Conservation (phyloP, 2,113 vertebrate genomes). For the Xiphias gladius region DNA sequence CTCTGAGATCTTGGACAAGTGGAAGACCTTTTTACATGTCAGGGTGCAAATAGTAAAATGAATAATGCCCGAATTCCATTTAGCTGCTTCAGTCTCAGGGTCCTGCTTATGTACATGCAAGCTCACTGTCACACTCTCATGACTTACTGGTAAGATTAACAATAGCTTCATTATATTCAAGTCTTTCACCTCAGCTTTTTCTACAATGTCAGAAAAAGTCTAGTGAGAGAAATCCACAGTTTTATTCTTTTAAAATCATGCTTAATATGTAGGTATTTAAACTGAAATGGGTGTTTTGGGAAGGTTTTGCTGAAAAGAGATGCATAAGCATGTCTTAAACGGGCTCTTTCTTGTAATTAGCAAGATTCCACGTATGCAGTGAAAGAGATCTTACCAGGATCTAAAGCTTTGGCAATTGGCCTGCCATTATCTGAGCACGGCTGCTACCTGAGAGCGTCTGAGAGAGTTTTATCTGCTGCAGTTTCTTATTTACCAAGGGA, state of each 20-base stretch:
- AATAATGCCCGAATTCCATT: constrained; percentile 4
- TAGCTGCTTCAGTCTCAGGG: constrained; percentile 14
- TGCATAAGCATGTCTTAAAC: constrained; percentile 2
- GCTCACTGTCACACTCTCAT: neutral
- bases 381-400: constrained; percentile 22
- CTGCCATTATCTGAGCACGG: constrained; percentile 18
- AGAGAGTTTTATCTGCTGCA: constrained; percentile 21
- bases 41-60: neutral
- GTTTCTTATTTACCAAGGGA: constrained; percentile 16
- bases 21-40: neutral
- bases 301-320: constrained; percentile 31
- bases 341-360: constrained; percentile 26
- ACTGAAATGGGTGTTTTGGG: constrained; percentile 11
- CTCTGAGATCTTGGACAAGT: neutral
- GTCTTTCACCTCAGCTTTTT: neutral
- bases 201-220: neutral
- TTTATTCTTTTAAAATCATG: neutral
- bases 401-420: constrained; percentile 5
- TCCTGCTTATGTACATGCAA: neutral
- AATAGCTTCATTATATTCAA: neutral
- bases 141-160: neutral
- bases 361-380: neutral
- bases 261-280: constrained; percentile 15
- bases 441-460: neutral
- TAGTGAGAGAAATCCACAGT: neutral